Percentiles rank a stretch among this genome's conserved stretches.
These are phyloP conservation scores for Cyprinella venusta DNA, from an alignment of 2,797 vertebrate species.

Conservation along the genomic window DNA sequence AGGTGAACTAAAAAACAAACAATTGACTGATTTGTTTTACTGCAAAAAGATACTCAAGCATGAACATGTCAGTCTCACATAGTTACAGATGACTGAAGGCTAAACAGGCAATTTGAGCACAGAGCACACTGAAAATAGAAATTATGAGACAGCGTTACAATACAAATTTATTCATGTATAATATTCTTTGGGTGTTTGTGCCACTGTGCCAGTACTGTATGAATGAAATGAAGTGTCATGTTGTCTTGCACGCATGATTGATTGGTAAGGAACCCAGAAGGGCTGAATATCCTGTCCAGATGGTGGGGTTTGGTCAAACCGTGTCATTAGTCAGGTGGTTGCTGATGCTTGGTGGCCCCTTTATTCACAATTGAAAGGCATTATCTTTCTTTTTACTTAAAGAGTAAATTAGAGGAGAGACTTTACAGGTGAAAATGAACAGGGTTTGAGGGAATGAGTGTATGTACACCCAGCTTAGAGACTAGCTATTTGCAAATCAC, in stretches of 20 bases:
- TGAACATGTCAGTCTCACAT: not conserved
- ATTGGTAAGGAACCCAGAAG: slow-evolving; percentile 52
- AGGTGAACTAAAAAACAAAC: not conserved
- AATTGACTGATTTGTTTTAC: not conserved
- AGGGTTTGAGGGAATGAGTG: not conserved
- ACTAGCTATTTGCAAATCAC: slow-evolving; percentile 9
- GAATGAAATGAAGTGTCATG: slow-evolving; percentile 54
- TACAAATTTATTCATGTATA: slow-evolving; percentile 44
- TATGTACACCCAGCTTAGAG: not conserved
- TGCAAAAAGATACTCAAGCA: not conserved
- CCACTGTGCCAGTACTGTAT: slow-evolving; percentile 38
- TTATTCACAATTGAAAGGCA: slow-evolving; percentile 19
- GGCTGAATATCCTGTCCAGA: slow-evolving; percentile 59
- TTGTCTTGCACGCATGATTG: slow-evolving; percentile 56
- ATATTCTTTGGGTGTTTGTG: slow-evolving; percentile 37
- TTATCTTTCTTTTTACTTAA: slow-evolving; percentile 37
- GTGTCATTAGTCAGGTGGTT: slow-evolving; percentile 58
- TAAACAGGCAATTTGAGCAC: slow-evolving; percentile 7
- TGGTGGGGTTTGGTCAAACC: slow-evolving; percentile 53
- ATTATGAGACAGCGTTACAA: not conserved
- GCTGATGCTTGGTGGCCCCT: slow-evolving; percentile 46
- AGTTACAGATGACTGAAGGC: slow-evolving; percentile 11
- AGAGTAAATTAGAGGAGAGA: slow-evolving; percentile 25
- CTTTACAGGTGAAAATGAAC: slow-evolving; percentile 6
- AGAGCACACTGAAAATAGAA: not conserved